Base-by-base conservation (phyloP, 35 echinoderm and acorn worm genomes). In the Eucidaris tribuloides region DNA sequence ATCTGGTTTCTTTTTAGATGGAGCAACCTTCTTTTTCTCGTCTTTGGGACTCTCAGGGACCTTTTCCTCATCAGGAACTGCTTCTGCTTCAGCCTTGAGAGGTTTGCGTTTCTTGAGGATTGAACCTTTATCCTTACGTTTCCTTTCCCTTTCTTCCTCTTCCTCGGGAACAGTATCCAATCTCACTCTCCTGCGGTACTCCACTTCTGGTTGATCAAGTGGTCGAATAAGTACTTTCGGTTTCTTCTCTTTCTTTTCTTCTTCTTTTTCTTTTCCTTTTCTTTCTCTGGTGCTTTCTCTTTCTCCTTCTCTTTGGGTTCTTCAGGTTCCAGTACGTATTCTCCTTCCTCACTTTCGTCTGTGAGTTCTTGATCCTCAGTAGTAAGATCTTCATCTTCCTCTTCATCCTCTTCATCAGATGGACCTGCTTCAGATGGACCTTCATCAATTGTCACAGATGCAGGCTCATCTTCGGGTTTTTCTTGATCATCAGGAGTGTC, bases 91-190 rank as follows among this genome's bases (percentile, higher is more conserved):
- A 41, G 38, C 68, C 11, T 11, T 18, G 20, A 44, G 11, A 41
- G 34, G 34, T 9, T 38, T 38, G 22, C n/a, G 38, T 40, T 42
- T 74, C 68, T 41, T 74, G 7, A 74, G 68, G 34, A 74, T 74
- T 27, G 61, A 27, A 32, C 24, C 37, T 29, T 5, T 36, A 7
- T 36, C 39, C 30, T 18, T 35, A 7, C 44, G 38, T 0, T 33
- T 33, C 9, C 14, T 42, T 40, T 74, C 44, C 9, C 38, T 41
- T 25, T 74, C 68, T 74, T 74, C 68, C 11, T 84, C 82, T 65
- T 84, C 82, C 62, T 84, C 82, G 17, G 66, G 61, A 11, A 84
- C 82, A 4, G 45, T 71, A 42, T 84, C 82, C 46, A 84, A 44
- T 29, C 45, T 50, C n/a, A 68, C 63, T 46, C 60, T 71, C 17